Conservation (phyloP, 2,797 vertebrate genomes). For the Enteromius paludinosus region DNA sequence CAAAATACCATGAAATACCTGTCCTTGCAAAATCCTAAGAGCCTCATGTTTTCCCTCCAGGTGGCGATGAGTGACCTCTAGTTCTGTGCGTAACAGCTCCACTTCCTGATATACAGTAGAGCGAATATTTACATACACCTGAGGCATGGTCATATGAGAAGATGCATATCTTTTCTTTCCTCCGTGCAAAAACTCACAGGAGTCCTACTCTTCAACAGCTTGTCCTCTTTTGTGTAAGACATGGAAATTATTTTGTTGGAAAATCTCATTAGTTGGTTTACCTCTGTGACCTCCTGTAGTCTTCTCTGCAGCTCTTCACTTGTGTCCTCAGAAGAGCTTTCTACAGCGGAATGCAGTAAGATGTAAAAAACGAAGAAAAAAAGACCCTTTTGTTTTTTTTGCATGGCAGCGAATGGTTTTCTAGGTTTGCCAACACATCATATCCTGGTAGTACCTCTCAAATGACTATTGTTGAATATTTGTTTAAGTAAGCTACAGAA, state of each 20-base stretch:
- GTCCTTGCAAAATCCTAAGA: slow-evolving; percentile 89
- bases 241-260: neutral
- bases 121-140: slow-evolving; percentile 50
- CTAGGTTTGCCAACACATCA: slow-evolving; percentile 30
- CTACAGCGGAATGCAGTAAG: slow-evolving; percentile 65
- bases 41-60: slow-evolving; percentile 93
- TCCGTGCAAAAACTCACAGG: neutral
- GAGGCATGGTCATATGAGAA: neutral
- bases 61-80: slow-evolving; percentile 88
- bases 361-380: neutral
- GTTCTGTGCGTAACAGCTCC: slow-evolving; percentile 84
- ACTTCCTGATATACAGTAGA: slow-evolving; percentile 79
- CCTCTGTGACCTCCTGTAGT: slow-evolving; percentile 84
- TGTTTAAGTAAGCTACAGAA: slow-evolving; percentile 29
- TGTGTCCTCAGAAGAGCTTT: slow-evolving; percentile 74
- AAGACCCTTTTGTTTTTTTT: slow-evolving; percentile 10
- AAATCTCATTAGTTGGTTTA: slow-evolving; percentile 58
- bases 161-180: neutral
- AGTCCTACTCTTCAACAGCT: neutral
- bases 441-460: slow-evolving; percentile 40
- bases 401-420: neutral
- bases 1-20: slow-evolving; percentile 73
- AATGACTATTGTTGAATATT: slow-evolving; percentile 41
- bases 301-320: slow-evolving; percentile 81
- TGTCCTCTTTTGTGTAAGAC: neutral